A percentile compares a stretch with the other conserved stretches of the same genome.
Evolutionary conservation across 2,888 invertebrate genomes (phyloP).

Genomic region (Lepidonotus clava): DNA sequence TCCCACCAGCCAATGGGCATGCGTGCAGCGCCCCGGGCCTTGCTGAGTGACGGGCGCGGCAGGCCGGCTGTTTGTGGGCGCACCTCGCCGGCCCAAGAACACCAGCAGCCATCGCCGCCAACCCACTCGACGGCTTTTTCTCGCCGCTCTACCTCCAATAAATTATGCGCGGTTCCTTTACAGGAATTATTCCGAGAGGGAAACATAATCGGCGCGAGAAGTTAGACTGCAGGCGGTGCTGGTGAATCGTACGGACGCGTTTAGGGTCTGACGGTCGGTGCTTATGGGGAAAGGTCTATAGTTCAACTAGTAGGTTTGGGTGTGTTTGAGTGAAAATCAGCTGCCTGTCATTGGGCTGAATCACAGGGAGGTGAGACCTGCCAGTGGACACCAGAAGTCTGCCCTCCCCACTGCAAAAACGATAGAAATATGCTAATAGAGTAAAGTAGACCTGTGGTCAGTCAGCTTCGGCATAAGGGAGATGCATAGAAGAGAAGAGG

Average conservation of each 20-base stretch:
- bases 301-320: neutral
- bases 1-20: neutral
- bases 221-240: neutral
- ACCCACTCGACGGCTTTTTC: neutral
- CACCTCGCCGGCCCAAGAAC: neutral
- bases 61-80: neutral
- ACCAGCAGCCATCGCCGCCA: neutral
- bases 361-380: neutral
- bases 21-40: neutral
- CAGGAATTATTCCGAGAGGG: slow-evolving; percentile 48
- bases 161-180: slow-evolving; percentile 41
- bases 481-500: neutral
- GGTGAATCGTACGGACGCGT: neutral
- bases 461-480: neutral
- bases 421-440: neutral
- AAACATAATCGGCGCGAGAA: slow-evolving; percentile 29
- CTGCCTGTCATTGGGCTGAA: neutral
- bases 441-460: neutral
- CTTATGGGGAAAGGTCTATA: too few species aligned
- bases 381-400: neutral
- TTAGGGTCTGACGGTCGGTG: neutral
- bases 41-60: neutral
- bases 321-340: neutral
- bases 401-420: neutral
- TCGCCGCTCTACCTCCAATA: slow-evolving; percentile 15